Evolutionary conservation across 2,888 invertebrate genomes (phyloP).

Genomic region (Amphipyra berbera): DNA sequence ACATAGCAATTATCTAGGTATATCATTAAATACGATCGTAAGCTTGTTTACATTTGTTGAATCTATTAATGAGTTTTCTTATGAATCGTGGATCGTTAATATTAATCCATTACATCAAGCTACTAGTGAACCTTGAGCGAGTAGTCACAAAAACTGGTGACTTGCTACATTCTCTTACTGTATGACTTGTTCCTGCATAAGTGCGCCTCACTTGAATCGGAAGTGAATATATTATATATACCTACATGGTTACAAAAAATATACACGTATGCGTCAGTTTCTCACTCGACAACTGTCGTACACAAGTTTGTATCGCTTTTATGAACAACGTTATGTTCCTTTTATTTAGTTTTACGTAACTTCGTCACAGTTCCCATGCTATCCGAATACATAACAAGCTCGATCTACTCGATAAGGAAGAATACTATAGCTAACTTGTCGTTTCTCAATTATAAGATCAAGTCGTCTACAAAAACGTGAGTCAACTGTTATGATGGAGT

Average conservation of each 20-base stretch:
- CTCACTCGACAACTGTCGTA: constrained; percentile 18
- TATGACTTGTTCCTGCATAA: constrained; percentile 52
- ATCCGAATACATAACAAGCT: constrained; percentile 83
- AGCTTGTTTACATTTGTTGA: constrained; percentile 34
- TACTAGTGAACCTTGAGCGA: constrained; percentile 72
- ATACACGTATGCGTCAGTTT: constrained; percentile 12
- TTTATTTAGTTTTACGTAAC: constrained; percentile 74
- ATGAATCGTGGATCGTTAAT: constrained; percentile 58
- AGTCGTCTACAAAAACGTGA: constrained; percentile 86
- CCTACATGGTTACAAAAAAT: neutral
- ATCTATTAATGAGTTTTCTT: constrained; percentile 37
- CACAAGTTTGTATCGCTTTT: constrained; percentile 53
- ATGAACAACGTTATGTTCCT: constrained; percentile 42
- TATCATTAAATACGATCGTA: constrained; percentile 19
- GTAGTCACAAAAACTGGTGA: constrained; percentile 70
- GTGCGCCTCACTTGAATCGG: constrained; percentile 54
- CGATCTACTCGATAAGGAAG: constrained; percentile 83
- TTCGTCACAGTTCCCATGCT: constrained; percentile 83
- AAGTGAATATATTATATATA: constrained; percentile 59
- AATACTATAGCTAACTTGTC: constrained; percentile 73
- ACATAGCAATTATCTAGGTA: constrained; percentile 25
- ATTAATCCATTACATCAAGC: constrained; percentile 59
- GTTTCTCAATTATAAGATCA: constrained; percentile 85
- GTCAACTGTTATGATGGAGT: constrained; percentile 77
- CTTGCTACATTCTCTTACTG: constrained; percentile 74